phyloP scores from a whole-genome alignment of 1,140 invertebrate genomes.

The Bombus sylvicola region DNA sequence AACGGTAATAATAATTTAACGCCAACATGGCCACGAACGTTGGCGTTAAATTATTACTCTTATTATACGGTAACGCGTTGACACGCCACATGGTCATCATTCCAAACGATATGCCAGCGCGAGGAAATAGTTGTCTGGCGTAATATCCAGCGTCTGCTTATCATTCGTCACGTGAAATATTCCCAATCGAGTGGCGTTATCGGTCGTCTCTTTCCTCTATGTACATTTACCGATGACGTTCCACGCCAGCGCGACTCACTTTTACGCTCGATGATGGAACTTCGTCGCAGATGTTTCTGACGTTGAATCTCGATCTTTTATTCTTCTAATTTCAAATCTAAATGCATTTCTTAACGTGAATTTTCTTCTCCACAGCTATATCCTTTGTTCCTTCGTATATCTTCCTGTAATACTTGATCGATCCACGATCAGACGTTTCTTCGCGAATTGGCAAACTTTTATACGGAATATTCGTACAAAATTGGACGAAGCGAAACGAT shows the following conservation, averaged over 20 bases:
- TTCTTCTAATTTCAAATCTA: too few species aligned
- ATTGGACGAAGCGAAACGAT: not conserved
- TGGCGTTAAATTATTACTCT: conserved; percentile 36
- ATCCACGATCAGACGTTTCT: too few species aligned
- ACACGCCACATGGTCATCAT: conserved; percentile 17
- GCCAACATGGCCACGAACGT: not conserved
- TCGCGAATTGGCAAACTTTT: too few species aligned
- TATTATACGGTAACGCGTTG: conserved; percentile 22
- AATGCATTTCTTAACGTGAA: too few species aligned
- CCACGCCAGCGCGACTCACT: not conserved
- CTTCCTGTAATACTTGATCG: too few species aligned
- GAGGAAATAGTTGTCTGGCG: not conserved
- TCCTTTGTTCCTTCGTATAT: too few species aligned
- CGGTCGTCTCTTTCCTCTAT: not conserved
- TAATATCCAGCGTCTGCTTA: conserved; percentile 5
- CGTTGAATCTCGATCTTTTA: not conserved
- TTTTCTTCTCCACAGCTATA: too few species aligned
- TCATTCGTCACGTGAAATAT: conserved; percentile 2
- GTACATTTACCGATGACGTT: not conserved
- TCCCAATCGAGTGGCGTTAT: not conserved
- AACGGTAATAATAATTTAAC: too few species aligned
- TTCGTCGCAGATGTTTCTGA: not conserved
- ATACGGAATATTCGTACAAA: not conserved
- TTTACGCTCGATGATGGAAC: not conserved
- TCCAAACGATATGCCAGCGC: not conserved